phyloP scores from a whole-genome alignment of 37 sponge, comb jelly and placozoan genomes.

The Theonella swinhoei region DNA sequence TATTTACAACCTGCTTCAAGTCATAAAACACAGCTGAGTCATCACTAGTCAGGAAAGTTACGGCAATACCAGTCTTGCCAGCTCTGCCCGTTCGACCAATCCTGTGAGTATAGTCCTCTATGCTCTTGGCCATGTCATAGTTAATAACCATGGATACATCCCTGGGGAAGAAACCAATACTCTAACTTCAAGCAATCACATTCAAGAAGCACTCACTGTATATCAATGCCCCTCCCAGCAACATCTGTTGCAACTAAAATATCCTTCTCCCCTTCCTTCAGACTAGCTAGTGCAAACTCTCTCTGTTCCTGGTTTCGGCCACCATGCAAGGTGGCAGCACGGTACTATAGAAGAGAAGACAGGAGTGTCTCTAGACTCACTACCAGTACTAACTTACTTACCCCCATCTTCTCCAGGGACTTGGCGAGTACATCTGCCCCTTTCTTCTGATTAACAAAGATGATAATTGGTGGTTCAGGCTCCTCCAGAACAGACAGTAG shows the following conservation, averaged over 20 bases:
- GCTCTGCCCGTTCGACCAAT: slow-evolving; percentile 97
- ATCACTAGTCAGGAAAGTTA: slow-evolving; percentile 93
- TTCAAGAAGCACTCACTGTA: slow-evolving; percentile 62
- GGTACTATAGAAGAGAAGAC: slow-evolving; percentile 34
- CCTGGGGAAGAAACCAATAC: slow-evolving; percentile 26
- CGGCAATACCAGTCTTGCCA: slow-evolving; percentile 95
- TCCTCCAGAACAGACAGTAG: slow-evolving; percentile 70
- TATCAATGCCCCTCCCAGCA: slow-evolving; percentile 98
- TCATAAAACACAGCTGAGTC: slow-evolving; percentile 96
- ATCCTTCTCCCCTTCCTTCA: slow-evolving; percentile 94
- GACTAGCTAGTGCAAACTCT: slow-evolving; percentile 88
- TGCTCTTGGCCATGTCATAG: slow-evolving; percentile 99
- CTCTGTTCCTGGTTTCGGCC: slow-evolving; percentile 98
- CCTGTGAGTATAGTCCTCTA: slow-evolving; percentile 97
- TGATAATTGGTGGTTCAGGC: slow-evolving; percentile 96
- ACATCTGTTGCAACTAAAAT: slow-evolving; percentile 99
- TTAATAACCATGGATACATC: slow-evolving; percentile 97
- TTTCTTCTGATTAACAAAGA: slow-evolving; percentile 99
- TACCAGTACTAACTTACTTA: slow-evolving; percentile 30
- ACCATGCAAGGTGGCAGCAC: slow-evolving; percentile 92
- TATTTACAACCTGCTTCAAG: slow-evolving; percentile 77
- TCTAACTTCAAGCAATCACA: background rate
- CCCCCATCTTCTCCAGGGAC: slow-evolving; percentile 98
- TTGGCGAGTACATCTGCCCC: slow-evolving; percentile 94
- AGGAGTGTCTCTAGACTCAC: no score